A percentile compares a stretch with the other conserved stretches of the same genome.
These are phyloP conservation scores for Eueides isabella DNA, from an alignment of 1,140 invertebrate species.

Conservation along the genomic window DNA sequence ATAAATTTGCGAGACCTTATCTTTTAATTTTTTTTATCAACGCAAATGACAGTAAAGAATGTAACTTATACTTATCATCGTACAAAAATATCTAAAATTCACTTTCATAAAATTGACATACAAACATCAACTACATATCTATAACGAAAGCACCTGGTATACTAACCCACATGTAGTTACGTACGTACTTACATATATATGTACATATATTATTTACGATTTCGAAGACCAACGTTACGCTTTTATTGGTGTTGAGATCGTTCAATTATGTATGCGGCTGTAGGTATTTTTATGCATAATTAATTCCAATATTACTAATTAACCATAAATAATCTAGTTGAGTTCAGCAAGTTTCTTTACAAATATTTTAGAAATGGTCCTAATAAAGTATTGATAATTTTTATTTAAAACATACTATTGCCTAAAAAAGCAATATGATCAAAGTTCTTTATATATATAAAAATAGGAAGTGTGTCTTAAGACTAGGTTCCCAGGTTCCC, in stretches of 20 bases:
- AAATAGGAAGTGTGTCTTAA: no score
- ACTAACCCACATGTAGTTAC: neutral
- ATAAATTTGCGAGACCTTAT: neutral
- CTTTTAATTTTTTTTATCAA: neutral
- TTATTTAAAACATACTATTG: neutral
- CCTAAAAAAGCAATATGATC: no score
- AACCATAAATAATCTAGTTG: neutral
- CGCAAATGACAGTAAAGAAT: neutral
- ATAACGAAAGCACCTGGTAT: neutral
- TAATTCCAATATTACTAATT: neutral
- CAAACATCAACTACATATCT: neutral
- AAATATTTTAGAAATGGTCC: neutral
- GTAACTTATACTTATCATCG: neutral
- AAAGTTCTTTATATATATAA: no score
- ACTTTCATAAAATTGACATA: neutral
- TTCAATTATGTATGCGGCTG: neutral
- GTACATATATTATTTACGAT: neutral
- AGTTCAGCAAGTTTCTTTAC: neutral
- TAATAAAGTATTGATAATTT: neutral
- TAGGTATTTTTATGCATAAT: constrained; percentile 1
- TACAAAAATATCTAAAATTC: neutral
- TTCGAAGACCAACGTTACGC: neutral
- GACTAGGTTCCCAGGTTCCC: no score
- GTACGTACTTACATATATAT: neutral
- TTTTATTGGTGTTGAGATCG: neutral